Conservation (phyloP, 2,113 vertebrate genomes). For the Calyptommatus sinebrachiatus region DNA sequence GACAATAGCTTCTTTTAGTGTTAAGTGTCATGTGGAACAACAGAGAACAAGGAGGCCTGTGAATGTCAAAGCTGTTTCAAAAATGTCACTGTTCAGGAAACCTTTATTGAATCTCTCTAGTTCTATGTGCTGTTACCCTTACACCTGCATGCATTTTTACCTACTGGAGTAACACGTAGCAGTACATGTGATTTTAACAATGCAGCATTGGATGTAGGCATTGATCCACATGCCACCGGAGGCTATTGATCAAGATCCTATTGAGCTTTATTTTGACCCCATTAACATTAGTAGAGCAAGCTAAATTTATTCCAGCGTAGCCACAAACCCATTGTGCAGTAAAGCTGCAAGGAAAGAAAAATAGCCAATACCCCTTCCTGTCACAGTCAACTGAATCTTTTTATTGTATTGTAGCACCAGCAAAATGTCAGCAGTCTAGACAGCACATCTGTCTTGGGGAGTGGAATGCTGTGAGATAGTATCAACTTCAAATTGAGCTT, state of each 20-base stretch:
- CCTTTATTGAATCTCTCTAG: not conserved
- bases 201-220: not conserved
- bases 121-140: not conserved
- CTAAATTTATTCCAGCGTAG: not conserved
- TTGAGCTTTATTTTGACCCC: slow-evolving; percentile 10
- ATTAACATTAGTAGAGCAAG: not conserved
- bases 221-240: not conserved
- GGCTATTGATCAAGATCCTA: slow-evolving; percentile 5
- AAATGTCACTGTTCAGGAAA: not conserved
- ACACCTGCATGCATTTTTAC: not conserved
- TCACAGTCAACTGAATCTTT: slow-evolving; percentile 35
- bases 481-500: not conserved
- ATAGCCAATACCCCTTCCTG: not conserved
- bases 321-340: not conserved
- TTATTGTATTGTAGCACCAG: not conserved
- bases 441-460: not conserved
- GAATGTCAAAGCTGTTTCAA: not conserved
- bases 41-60: not conserved
- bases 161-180: not conserved
- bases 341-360: slow-evolving; percentile 7
- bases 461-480: not conserved
- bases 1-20: not conserved
- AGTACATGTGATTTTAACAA: not conserved
- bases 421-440: slow-evolving; percentile 16
- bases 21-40: not conserved